Evolutionary conservation across 2,888 invertebrate species (phyloP), one percentile per base, ranked within the genome.

Genomic region (Diplazon laetatorius): DNA sequence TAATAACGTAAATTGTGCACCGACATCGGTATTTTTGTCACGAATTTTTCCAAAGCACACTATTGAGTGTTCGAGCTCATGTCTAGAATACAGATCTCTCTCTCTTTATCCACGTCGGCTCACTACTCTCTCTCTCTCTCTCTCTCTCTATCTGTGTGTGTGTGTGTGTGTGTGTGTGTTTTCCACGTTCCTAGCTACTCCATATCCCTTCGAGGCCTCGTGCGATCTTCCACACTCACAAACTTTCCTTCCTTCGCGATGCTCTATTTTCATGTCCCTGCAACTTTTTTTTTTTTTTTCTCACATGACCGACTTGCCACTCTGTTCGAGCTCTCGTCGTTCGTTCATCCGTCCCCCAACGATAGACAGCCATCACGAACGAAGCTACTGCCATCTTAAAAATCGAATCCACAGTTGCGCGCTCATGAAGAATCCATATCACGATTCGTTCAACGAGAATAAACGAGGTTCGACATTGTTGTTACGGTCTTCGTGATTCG

Each of bases 11-110:
- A 89, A 90, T 89, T 88, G 87, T 88, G 85, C 86, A 79, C 79
- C 76, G 57, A 39, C 84, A 59, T 87, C 86, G 81, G 85, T 81
- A 87, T 85, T 87, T 82, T 78, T 82, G 85, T 86, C 87, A 86
- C 87, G 87, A 87, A 86, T 86, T 87, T 87, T 87, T 89, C 89
- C 87, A 89, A 90, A 90, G 90, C 89, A 89, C 89, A 88, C 89
- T 89, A 90, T 89, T 88, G 90, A 90, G 90, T 90, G 89, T 88
- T 88, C 87, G 84, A 83, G 86, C 85, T 88, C 87, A 85, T 88
- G 89, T 85, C 80, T 86, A 81, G 90, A 90, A 90, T 90, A 89
- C 88, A 86, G 89, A 90, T 82, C 79, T 81, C 80, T 81, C 80
- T 83, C 78, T 80, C 80, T 78, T 83, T 82, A 6, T n/a, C 25